Evolutionary conservation across 35 echinoderm and acorn worm species (phyloP).

Genomic region (Apostichopus californicus): DNA sequence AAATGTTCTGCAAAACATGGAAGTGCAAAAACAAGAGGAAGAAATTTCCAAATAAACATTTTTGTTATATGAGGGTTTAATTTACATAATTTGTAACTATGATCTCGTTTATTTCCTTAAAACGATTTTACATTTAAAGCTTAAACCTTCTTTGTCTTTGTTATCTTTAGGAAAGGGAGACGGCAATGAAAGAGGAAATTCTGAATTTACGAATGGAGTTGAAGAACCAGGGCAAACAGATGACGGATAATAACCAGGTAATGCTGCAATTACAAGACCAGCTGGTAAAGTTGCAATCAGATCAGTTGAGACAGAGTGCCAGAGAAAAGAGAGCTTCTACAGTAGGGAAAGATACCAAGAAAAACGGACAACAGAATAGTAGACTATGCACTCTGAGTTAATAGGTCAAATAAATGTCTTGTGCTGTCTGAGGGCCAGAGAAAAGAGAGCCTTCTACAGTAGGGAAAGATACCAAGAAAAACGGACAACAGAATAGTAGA

Average conservation of each 20-base stretch:
- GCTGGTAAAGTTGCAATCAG: constrained; percentile 80
- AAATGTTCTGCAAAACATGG: too few species aligned
- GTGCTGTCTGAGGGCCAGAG: constrained; percentile 58
- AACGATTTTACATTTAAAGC: too few species aligned
- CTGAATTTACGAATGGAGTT: constrained; percentile 69
- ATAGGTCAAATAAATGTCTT: not conserved
- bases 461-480: constrained; percentile 26
- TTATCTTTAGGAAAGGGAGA: constrained; percentile 67
- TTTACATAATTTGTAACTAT: too few species aligned
- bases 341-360: constrained; percentile 12
- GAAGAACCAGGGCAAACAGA: constrained; percentile 74
- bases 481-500: constrained; percentile 43
- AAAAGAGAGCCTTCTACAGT: constrained; percentile 70
- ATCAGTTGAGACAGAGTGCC: constrained; percentile 80
- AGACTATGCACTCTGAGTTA: constrained; percentile 60
- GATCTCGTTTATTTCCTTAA: too few species aligned
- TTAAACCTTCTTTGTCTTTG: not conserved
- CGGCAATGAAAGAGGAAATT: constrained; percentile 67
- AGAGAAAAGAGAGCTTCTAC: constrained; percentile 78
- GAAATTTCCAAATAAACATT: too few species aligned
- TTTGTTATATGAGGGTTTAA: too few species aligned
- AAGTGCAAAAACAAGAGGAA: too few species aligned
- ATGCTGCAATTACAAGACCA: constrained; percentile 86
- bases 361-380: constrained; percentile 49
- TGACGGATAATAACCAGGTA: constrained; percentile 82